Conservation (phyloP, 2,113 vertebrate genomes). For the Mobula birostris region DNA sequence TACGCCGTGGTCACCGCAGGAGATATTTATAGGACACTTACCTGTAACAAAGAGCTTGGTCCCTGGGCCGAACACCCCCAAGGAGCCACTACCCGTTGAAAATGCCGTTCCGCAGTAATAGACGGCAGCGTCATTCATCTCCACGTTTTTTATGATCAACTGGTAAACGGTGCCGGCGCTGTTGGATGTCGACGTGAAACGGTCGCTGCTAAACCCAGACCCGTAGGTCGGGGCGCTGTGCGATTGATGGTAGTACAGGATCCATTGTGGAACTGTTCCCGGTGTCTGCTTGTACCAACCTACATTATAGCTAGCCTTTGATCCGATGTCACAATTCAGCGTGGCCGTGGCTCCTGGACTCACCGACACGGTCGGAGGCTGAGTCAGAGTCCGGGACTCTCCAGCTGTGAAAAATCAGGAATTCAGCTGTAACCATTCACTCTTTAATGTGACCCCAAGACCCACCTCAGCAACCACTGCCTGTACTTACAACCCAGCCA, state of each 20-base stretch:
- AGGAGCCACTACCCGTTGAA: rapidly evolving
- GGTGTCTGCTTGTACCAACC: conserved; percentile 48
- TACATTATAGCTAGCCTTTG: not conserved
- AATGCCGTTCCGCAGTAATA: conserved; percentile 48
- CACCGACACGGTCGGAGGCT: conserved; percentile 44
- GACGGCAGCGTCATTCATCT: conserved; percentile 48
- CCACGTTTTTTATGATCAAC: conserved; percentile 48
- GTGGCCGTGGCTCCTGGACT: conserved; percentile 41
- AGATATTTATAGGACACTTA: too few species aligned
- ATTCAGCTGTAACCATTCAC: not conserved
- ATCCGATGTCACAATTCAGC: conserved; percentile 38
- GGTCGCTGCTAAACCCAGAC: conserved; percentile 46
- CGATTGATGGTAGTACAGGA: rapidly evolving
- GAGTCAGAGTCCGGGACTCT: conserved; percentile 42
- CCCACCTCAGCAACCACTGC: not conserved
- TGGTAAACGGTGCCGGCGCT: conserved; percentile 43
- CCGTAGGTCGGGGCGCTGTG: not conserved
- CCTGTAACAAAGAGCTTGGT: too few species aligned
- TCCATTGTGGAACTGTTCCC: conserved; percentile 43
- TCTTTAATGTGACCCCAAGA: conserved; percentile 14
- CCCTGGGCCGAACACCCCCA: too few species aligned
- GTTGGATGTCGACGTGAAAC: conserved; percentile 45
- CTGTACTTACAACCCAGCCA: conserved; percentile 24
- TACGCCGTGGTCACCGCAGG: not conserved
- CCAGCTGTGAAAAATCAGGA: conserved; percentile 45